Evolutionary conservation across 2,113 vertebrate species (phyloP).

Genomic region (Nymphicus hollandicus): DNA sequence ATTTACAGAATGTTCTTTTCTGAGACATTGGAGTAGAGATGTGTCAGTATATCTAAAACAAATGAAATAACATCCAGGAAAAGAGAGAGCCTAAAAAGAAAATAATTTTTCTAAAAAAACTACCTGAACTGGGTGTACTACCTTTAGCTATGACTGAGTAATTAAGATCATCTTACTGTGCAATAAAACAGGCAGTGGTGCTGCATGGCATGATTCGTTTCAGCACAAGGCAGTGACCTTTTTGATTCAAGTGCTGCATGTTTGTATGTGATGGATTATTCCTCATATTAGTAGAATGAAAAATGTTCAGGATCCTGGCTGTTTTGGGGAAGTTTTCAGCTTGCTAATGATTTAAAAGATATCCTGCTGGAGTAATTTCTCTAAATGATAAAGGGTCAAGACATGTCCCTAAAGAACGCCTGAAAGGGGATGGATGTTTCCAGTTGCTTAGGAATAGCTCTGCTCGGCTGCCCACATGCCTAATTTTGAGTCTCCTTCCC

Average conservation of each 20-base stretch:
- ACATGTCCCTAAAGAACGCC: background rate
- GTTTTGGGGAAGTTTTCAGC: background rate
- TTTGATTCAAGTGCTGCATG: constrained; percentile 7
- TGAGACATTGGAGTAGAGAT: background rate
- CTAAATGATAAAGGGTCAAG: background rate
- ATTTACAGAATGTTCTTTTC: background rate
- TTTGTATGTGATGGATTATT: background rate
- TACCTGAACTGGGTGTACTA: background rate
- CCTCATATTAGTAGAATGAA: background rate
- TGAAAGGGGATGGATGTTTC: background rate
- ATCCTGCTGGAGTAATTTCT: background rate
- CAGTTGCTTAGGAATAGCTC: background rate
- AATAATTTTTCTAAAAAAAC: background rate
- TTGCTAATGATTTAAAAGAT: background rate
- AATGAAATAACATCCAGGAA: background rate
- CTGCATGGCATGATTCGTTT: constrained; percentile 12
- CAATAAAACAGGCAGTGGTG: background rate
- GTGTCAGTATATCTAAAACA: background rate
- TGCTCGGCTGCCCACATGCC: background rate
- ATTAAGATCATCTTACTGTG: background rate
- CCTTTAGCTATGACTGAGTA: background rate
- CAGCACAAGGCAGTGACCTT: constrained; percentile 5
- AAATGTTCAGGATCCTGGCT: background rate
- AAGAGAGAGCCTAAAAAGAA: background rate
- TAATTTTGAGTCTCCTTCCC: background rate